Evolutionary conservation across 23 tunicate genomes (phyloP).

Genomic region (Botrylloides violaceus): DNA sequence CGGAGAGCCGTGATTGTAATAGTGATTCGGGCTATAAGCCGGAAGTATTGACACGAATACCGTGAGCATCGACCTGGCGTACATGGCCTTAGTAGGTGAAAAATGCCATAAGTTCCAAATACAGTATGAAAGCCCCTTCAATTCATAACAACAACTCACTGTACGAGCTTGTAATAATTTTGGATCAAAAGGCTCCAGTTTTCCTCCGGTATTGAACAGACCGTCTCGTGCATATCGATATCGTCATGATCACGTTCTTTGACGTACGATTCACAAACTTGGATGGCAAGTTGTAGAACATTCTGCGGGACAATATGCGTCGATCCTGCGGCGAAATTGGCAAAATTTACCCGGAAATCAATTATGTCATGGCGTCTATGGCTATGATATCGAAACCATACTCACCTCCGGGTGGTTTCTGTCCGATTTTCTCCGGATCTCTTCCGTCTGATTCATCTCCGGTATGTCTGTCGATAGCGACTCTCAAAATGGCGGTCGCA

Average conservation of each 20-base stretch:
- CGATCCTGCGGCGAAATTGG: slow-evolving; percentile 28
- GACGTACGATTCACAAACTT: slow-evolving; percentile 48
- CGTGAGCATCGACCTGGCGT: no score
- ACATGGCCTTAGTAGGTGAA: no score
- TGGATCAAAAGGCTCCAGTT: slow-evolving; percentile 39
- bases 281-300: slow-evolving; percentile 41
- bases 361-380: not conserved
- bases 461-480: slow-evolving; percentile 40
- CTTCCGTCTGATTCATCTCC: slow-evolving; percentile 34
- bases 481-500: slow-evolving; percentile 55
- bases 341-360: not conserved
- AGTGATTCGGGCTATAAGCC: no score
- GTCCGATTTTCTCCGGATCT: slow-evolving; percentile 52
- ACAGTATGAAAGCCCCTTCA: no score
- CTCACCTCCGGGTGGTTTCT: slow-evolving; percentile 47
- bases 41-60: no score
- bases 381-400: not conserved
- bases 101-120: no score
- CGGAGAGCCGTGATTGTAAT: no score
- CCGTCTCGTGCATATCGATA: slow-evolving; percentile 51
- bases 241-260: slow-evolving; percentile 82
- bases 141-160: no score
- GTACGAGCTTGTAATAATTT: slow-evolving; percentile 52
- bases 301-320: slow-evolving; percentile 43
- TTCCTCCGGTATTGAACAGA: slow-evolving; percentile 32